Evolutionary conservation across 2,797 vertebrate species (phyloP).

Genomic region (Peromyscus eremicus): DNA sequence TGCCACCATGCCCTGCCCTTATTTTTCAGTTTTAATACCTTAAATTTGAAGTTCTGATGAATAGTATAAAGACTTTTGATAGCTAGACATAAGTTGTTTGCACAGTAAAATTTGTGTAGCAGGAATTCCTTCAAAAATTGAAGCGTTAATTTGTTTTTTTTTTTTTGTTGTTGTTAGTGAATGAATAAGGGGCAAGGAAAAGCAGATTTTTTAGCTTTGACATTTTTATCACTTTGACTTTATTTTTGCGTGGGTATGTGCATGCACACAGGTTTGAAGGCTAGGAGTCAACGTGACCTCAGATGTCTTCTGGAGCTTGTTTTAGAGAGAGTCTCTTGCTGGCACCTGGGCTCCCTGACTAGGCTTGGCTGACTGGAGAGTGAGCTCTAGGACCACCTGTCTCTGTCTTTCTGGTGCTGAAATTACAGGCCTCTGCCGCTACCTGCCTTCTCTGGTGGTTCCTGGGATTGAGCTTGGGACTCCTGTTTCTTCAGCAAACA

Average conservation of each 20-base stretch:
- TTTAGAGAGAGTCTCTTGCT: background rate
- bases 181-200: slow-evolving; percentile 17
- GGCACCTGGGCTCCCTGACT: background rate
- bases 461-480: no score
- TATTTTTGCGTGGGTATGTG: background rate
- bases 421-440: background rate
- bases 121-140: slow-evolving; percentile 52
- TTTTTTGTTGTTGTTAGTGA: slow-evolving; percentile 29
- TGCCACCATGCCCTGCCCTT: rapidly evolving
- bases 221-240: background rate
- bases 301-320: background rate
- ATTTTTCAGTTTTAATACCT: slow-evolving; percentile 46
- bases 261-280: background rate
- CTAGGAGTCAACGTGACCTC: background rate
- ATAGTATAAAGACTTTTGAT: slow-evolving; percentile 2
- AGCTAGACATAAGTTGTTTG: slow-evolving; percentile 28
- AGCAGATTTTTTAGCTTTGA: slow-evolving; percentile 44
- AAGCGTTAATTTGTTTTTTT: slow-evolving; percentile 11
- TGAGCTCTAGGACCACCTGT: background rate
- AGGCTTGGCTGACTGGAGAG: background rate
- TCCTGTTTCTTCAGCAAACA: background rate
- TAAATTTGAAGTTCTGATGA: slow-evolving; percentile 4
- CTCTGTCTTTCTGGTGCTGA: background rate
- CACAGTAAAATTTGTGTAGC: slow-evolving; percentile 34
- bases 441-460: background rate